Conservation (phyloP, 2,113 vertebrate species). For the Rhea americana region DNA sequence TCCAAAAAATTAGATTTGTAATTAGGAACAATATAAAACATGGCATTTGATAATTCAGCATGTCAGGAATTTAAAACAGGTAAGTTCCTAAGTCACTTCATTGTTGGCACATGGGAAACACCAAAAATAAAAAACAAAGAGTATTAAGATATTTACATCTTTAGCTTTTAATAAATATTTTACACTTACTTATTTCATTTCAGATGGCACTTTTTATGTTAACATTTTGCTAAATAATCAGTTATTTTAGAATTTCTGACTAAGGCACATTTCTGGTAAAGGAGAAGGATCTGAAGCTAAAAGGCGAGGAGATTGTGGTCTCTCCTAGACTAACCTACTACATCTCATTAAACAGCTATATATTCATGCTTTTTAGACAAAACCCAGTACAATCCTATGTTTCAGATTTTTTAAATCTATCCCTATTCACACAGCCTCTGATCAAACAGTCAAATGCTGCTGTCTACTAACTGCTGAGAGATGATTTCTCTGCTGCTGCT, state of each 20-base stretch:
- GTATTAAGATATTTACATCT: not conserved
- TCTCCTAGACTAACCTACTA: no score
- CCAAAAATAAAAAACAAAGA: not conserved
- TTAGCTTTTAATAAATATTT: not conserved
- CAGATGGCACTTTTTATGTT: no score
- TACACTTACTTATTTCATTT: not conserved
- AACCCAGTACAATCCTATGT: not conserved
- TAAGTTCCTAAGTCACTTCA: not conserved
- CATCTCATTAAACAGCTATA: not conserved
- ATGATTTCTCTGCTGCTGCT: not conserved
- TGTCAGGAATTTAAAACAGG: not conserved
- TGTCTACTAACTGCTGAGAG: not conserved
- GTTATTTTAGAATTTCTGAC: not conserved
- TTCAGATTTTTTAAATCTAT: not conserved
- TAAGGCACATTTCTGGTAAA: not conserved
- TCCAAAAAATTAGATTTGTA: not conserved
- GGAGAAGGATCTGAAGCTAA: not conserved
- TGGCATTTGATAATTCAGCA: not conserved
- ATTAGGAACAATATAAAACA: not conserved
- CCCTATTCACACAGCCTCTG: not conserved
- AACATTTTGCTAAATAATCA: not conserved
- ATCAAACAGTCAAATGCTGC: not conserved
- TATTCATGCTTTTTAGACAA: not conserved
- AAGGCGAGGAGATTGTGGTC: not conserved
- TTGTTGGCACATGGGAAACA: not conserved